Evolutionary conservation across 1,140 invertebrate genomes (phyloP).

Genomic region (Meteorus sp.): DNA sequence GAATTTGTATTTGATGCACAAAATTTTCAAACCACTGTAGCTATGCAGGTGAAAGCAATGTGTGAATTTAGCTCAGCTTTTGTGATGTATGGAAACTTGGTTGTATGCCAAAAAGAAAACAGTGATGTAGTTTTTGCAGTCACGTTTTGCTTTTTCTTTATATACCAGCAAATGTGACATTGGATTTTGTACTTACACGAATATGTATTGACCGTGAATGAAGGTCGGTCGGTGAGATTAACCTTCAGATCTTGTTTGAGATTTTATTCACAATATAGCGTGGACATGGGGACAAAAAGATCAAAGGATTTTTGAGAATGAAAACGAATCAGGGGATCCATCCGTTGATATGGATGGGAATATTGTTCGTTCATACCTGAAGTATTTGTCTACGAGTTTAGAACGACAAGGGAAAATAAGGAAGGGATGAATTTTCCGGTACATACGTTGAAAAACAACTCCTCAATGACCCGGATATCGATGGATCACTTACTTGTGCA

Average conservation of each 20-base stretch:
- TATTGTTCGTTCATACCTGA: background rate
- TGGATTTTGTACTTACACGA: too few species aligned
- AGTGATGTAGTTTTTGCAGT: too few species aligned
- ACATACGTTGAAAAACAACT: conserved; percentile 16
- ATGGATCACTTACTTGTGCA: background rate
- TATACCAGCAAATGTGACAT: too few species aligned
- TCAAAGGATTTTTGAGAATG: conserved; percentile 10
- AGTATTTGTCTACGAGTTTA: background rate
- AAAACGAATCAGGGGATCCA: background rate
- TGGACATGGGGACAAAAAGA: conserved; percentile 15
- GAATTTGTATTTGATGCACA: too few species aligned
- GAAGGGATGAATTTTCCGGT: conserved; percentile 24
- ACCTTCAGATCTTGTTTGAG: too few species aligned
- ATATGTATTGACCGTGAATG: too few species aligned
- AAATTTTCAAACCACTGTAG: background rate
- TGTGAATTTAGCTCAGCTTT: background rate
- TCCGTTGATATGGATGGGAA: background rate
- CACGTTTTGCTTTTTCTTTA: too few species aligned
- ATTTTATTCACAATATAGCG: too few species aligned
- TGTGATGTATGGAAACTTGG: too few species aligned
- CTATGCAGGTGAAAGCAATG: background rate
- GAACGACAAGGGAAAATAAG: conserved; percentile 7
- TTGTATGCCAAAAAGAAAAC: too few species aligned
- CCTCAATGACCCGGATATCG: conserved; percentile 22
- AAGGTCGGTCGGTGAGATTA: conserved; percentile 2